These are phyloP conservation scores for Prinia subflava DNA, from an alignment of 2,113 vertebrate species.

Conservation along the genomic window DNA sequence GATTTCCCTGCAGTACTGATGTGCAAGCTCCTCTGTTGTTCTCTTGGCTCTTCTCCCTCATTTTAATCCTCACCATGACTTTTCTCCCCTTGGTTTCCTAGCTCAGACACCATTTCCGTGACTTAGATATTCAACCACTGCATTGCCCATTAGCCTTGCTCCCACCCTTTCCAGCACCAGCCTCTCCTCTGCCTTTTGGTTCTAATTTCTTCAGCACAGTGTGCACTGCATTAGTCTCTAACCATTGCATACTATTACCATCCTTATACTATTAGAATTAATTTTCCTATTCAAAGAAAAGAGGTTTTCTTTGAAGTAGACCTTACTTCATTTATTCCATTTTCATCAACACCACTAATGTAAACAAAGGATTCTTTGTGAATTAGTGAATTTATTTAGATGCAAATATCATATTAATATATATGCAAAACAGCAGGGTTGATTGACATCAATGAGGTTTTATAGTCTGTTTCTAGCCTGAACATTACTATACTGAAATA, in stretches of 20 bases:
- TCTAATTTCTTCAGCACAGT: not conserved
- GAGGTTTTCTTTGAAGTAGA: not conserved
- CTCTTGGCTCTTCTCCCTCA: not conserved
- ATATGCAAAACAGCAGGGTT: not conserved
- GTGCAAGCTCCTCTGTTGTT: not conserved
- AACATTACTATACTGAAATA: not conserved
- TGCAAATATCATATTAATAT: not conserved
- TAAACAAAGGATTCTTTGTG: not conserved
- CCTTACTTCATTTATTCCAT: not conserved
- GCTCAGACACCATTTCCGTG: not conserved
- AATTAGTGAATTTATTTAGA: conserved; percentile 9
- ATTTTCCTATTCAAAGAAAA: not conserved
- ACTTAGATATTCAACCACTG: not conserved
- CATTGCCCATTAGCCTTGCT: not conserved
- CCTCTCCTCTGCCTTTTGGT: not conserved
- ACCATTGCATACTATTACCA: not conserved
- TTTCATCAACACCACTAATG: not conserved
- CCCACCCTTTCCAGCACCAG: not conserved
- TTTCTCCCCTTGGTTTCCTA: not conserved
- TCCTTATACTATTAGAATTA: not conserved
- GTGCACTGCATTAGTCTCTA: not conserved
- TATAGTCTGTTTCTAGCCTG: not conserved
- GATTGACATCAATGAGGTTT: not conserved
- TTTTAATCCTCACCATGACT: not conserved
- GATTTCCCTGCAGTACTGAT: not conserved